Evolutionary conservation across 2,113 vertebrate genomes (phyloP).

Genomic region (Apaloderma vittatum): DNA sequence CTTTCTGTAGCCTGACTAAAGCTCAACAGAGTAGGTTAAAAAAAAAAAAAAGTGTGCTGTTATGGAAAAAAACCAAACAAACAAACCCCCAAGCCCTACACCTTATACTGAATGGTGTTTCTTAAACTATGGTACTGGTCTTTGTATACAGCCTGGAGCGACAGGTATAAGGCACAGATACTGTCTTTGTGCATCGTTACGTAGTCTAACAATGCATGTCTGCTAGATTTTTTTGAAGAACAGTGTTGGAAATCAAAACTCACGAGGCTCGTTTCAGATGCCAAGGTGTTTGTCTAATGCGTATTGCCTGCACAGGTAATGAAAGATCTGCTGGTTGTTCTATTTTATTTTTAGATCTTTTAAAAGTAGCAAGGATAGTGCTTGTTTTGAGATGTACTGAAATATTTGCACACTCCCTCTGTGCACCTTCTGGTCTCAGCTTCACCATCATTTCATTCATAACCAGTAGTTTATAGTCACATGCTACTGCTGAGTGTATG

Average conservation of each 20-base stretch:
- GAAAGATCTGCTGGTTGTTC: neutral
- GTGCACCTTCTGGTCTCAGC: neutral
- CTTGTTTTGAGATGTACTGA: neutral
- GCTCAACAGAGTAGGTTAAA: neutral
- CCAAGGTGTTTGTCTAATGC: neutral
- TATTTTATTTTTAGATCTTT: neutral
- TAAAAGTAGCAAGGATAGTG: neutral
- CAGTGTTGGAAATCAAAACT: neutral
- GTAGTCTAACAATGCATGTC: neutral
- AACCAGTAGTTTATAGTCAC: neutral
- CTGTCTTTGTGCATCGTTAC: neutral
- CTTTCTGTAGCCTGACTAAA: slow-evolving; percentile 35
- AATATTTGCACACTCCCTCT: neutral
- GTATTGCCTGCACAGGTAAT: neutral
- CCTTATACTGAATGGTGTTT: neutral
- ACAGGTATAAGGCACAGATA: neutral
- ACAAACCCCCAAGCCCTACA: neutral
- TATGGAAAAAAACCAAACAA: neutral
- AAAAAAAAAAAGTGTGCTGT: neutral
- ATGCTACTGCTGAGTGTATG: neutral
- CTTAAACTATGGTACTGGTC: neutral
- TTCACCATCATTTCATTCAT: neutral
- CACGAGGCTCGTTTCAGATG: neutral
- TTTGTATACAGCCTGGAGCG: neutral
- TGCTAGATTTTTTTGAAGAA: neutral